phyloP scores from a whole-genome alignment of 2,113 vertebrate genomes.

The Corynorhinus townsendii region DNA sequence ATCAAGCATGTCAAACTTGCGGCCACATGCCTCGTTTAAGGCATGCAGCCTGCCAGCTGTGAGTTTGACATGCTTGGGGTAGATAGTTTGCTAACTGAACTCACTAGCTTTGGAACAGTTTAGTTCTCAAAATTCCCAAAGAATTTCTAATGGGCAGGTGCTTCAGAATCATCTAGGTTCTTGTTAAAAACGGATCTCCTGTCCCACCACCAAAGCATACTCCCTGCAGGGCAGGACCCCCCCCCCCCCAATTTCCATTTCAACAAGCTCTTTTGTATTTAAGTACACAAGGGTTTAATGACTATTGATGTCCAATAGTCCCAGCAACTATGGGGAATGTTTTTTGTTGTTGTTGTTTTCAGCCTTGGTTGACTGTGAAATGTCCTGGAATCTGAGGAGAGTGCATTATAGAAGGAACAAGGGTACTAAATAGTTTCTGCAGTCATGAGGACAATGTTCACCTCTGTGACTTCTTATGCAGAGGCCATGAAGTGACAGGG shows the following conservation, averaged over 20 bases:
- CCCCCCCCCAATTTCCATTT: neutral
- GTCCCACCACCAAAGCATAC: neutral
- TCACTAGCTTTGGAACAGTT: neutral
- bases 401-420: neutral
- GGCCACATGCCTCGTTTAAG: too few relatives aligned
- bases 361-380: neutral
- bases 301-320: neutral
- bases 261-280: neutral
- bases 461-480: neutral
- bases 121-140: neutral
- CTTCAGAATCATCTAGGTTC: neutral
- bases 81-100: neutral
- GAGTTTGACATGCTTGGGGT: neutral
- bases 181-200: neutral
- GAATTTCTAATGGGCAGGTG: neutral
- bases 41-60: too few relatives aligned
- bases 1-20: too few relatives aligned
- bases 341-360: too few relatives aligned
- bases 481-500: neutral
- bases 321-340: neutral
- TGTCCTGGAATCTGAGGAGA: neutral
- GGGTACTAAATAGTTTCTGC: neutral
- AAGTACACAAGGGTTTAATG: neutral
- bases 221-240: neutral
- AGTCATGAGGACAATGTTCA: neutral